Conservation (phyloP, 2,113 vertebrate genomes). For the Thunnus thynnus region DNA sequence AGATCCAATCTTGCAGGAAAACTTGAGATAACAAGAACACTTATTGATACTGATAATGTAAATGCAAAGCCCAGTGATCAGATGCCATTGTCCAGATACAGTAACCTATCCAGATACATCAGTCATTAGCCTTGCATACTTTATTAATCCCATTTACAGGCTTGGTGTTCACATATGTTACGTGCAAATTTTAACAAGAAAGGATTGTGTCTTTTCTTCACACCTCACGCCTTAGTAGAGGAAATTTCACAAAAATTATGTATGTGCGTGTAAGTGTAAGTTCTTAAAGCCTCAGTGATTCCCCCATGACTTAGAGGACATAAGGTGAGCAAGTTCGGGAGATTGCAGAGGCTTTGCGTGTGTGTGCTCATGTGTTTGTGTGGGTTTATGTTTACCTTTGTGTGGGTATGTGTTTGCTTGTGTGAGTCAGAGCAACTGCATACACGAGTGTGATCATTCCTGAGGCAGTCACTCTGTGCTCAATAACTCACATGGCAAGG, state of each 20-base stretch:
- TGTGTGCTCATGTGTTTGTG: constrained; percentile 16
- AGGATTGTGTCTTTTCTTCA: not conserved
- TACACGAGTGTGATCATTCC: constrained; percentile 40
- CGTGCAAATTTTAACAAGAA: too few relatives aligned
- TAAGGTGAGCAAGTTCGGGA: constrained; percentile 46
- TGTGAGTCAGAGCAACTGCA: constrained; percentile 36
- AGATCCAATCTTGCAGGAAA: too few relatives aligned
- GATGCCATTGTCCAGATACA: not conserved
- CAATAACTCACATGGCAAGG: constrained; percentile 63
- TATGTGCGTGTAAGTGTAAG: not conserved
- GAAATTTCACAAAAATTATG: constrained; percentile 6
- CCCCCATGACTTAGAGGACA: constrained; percentile 33
- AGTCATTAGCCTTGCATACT: too few relatives aligned
- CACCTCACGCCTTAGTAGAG: not conserved
- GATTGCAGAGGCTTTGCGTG: constrained; percentile 41
- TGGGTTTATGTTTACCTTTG: constrained; percentile 48
- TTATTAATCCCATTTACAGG: too few relatives aligned
- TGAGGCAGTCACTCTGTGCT: constrained; percentile 51
- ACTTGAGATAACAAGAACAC: not conserved
- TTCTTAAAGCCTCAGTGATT: constrained; percentile 30
- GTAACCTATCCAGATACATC: too few relatives aligned
- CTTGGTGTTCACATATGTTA: too few relatives aligned
- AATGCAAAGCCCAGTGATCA: not conserved
- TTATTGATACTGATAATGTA: not conserved
- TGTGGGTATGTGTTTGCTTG: constrained; percentile 42